Conservation (phyloP, 2,888 invertebrate genomes). For the Lasius platythorax region DNA sequence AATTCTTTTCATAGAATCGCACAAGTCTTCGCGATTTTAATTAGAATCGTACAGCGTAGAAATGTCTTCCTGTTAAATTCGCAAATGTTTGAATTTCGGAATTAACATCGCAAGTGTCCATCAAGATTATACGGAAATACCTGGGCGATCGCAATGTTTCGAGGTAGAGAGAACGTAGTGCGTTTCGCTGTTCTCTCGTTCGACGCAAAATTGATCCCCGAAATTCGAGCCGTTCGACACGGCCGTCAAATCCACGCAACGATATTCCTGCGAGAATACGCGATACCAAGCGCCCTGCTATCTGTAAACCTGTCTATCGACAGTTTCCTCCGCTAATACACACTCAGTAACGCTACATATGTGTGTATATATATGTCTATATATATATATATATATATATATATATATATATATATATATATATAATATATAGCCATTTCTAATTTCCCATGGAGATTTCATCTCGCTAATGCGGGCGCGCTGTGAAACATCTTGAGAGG, state of each 20-base stretch:
- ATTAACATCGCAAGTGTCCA: conserved; percentile 44
- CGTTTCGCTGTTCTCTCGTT: conserved; percentile 18
- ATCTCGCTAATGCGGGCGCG: background rate
- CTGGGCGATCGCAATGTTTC: background rate
- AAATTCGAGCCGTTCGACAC: conserved; percentile 28
- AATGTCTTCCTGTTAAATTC: conserved; percentile 13
- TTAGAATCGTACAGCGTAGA: background rate
- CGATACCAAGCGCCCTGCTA: background rate
- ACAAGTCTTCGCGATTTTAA: background rate
- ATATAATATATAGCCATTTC: background rate
- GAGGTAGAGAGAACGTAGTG: conserved; percentile 18
- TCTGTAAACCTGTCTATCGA: background rate
- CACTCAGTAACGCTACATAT: background rate
- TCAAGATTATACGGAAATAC: conserved; percentile 51
- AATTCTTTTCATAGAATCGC: background rate
- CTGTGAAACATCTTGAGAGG: background rate
- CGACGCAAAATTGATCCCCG: conserved; percentile 28
- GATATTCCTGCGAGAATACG: conserved; percentile 25
- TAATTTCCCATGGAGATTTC: background rate
- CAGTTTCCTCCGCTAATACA: background rate
- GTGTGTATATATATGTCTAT: background rate
- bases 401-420: background rate
- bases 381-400: background rate
- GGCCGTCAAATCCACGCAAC: conserved; percentile 11
- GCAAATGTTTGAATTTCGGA: conserved; percentile 3